phyloP scores from a whole-genome alignment of 1,140 invertebrate species.

The Eubasilissa regina region DNA sequence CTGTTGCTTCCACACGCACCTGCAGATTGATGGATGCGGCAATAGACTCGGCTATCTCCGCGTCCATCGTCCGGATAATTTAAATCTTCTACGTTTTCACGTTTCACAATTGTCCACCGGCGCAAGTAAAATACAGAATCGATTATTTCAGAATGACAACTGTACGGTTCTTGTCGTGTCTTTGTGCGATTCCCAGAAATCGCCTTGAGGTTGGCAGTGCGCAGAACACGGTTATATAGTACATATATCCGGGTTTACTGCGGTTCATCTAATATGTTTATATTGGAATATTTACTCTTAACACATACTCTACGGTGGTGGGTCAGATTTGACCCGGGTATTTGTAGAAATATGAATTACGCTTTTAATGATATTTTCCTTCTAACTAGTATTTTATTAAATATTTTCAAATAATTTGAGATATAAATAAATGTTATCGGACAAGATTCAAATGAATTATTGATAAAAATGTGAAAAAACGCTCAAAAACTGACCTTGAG shows the following conservation, averaged over 20 bases:
- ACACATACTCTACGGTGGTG: too few relatives aligned
- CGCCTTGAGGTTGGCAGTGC: neutral
- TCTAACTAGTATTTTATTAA: too few relatives aligned
- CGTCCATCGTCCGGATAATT: conserved; percentile 31
- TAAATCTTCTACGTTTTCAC: conserved; percentile 49
- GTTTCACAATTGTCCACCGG: conserved; percentile 45
- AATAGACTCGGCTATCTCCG: conserved; percentile 29
- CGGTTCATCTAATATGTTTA: conserved; percentile 3
- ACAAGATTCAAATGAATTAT: too few relatives aligned
- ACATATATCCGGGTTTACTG: conserved; percentile 30
- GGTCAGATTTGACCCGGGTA: too few relatives aligned
- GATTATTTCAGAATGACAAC: conserved; percentile 43
- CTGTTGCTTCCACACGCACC: neutral
- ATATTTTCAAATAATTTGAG: too few relatives aligned
- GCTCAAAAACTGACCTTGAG: too few relatives aligned
- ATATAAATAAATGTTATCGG: too few relatives aligned
- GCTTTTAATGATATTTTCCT: too few relatives aligned
- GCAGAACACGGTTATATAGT: neutral
- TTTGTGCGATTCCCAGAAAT: conserved; percentile 17
- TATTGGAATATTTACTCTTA: too few relatives aligned
- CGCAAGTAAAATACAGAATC: conserved; percentile 48
- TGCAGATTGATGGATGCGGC: conserved; percentile 37
- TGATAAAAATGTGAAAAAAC: too few relatives aligned
- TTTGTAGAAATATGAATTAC: too few relatives aligned
- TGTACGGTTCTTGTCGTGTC: conserved; percentile 24